phyloP scores from a whole-genome alignment of 2,797 vertebrate species.

The Danionella dracula region DNA sequence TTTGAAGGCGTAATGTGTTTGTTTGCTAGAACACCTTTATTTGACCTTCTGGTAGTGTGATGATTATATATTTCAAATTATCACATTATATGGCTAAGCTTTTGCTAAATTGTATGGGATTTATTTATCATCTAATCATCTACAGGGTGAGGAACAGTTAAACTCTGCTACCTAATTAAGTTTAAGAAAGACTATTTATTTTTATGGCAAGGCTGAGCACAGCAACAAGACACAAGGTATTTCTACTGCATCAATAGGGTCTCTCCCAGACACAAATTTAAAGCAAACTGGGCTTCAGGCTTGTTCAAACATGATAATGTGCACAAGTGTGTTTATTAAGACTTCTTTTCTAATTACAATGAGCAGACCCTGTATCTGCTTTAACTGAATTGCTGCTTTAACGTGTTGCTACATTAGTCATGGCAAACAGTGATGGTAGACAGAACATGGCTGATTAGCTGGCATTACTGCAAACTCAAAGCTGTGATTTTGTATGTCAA shows the following conservation, averaged over 20 bases:
- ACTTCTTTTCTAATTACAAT: conserved; percentile 20
- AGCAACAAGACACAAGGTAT: too few species aligned
- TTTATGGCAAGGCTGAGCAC: too few species aligned
- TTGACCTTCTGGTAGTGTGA: background rate
- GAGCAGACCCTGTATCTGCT: conserved; percentile 16
- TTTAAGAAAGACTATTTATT: too few species aligned
- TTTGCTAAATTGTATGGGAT: too few species aligned
- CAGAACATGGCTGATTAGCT: conserved; percentile 59
- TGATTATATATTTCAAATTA: background rate
- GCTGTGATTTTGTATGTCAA: too few species aligned
- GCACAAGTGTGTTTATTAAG: conserved; percentile 23
- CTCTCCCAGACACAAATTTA: too few species aligned
- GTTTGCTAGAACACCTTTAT: background rate
- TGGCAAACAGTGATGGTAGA: conserved; percentile 51
- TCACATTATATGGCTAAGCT: background rate
- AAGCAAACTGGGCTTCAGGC: too few species aligned
- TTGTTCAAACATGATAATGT: background rate
- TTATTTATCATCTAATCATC: too few species aligned
- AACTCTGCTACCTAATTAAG: too few species aligned
- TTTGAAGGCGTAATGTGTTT: conserved; percentile 43
- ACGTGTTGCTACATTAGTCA: conserved; percentile 27
- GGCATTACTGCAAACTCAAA: too few species aligned
- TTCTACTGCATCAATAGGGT: too few species aligned
- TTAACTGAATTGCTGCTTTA: conserved; percentile 1
- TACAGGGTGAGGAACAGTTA: too few species aligned